Evolutionary conservation across 2,113 vertebrate species (phyloP).

Genomic region (Rhineura floridana): DNA sequence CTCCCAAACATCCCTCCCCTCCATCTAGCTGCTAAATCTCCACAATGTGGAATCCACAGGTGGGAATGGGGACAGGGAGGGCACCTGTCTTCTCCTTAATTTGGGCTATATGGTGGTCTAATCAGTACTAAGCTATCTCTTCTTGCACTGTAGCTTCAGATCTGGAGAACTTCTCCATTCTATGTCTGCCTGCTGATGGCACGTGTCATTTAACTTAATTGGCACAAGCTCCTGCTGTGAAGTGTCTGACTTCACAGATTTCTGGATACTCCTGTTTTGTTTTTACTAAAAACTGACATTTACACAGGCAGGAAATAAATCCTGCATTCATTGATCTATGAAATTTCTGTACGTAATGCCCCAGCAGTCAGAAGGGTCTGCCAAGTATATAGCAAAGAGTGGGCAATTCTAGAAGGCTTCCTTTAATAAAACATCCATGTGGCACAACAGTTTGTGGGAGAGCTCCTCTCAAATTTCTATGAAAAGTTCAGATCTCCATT

Average conservation of each 20-base stretch:
- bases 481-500: background rate
- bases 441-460: background rate
- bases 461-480: background rate
- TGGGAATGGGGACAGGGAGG: background rate
- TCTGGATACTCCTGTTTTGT: background rate
- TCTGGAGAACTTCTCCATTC: background rate
- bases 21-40: background rate
- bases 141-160: background rate
- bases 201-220: background rate
- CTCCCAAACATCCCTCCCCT: background rate
- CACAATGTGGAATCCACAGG: background rate
- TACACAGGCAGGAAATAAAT: background rate
- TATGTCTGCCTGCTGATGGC: background rate
- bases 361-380: background rate
- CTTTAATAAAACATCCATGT: background rate
- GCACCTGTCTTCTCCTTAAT: background rate
- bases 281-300: background rate
- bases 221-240: background rate
- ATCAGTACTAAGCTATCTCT: background rate
- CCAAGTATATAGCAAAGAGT: background rate
- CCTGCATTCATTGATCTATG: background rate
- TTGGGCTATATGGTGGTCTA: background rate
- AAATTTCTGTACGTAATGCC: background rate
- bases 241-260: background rate
- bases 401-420: background rate